These are phyloP conservation scores for Ichneumon xanthorius DNA, from an alignment of 2,888 invertebrate genomes.

Conservation along the genomic window DNA sequence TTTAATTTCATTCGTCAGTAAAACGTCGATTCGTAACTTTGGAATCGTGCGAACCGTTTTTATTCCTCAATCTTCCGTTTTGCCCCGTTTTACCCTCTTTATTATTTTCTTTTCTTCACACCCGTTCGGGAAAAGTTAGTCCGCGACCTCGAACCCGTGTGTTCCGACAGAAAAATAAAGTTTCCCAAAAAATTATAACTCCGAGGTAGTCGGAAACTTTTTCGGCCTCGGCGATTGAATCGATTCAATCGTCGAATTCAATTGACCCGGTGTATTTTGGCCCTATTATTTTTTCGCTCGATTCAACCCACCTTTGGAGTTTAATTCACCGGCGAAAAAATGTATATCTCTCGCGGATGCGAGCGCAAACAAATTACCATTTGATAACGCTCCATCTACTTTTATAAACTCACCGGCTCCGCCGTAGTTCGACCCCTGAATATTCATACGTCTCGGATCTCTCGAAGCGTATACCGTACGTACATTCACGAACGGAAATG, in stretches of 20 bases:
- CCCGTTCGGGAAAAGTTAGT: background rate
- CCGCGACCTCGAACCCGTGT: background rate
- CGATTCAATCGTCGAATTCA: background rate
- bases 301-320: background rate
- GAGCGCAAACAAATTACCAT: conserved; percentile 14
- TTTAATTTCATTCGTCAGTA: no score
- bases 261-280: background rate
- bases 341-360: background rate
- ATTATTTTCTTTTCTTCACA: background rate
- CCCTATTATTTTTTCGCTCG: background rate
- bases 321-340: background rate
- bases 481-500: background rate
- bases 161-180: background rate
- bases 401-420: background rate
- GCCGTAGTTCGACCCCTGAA: background rate
- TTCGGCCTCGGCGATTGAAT: background rate
- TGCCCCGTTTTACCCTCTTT: background rate
- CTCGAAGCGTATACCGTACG: background rate
- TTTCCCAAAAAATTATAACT: background rate
- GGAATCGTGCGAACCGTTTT: no score
- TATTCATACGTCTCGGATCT: conserved; percentile 18
- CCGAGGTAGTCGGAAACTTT: background rate
- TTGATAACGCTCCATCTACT: conserved; percentile 29
- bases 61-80: no score
- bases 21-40: no score